Conservation (phyloP, 2,113 vertebrate genomes). For the Lophius piscatorius region DNA sequence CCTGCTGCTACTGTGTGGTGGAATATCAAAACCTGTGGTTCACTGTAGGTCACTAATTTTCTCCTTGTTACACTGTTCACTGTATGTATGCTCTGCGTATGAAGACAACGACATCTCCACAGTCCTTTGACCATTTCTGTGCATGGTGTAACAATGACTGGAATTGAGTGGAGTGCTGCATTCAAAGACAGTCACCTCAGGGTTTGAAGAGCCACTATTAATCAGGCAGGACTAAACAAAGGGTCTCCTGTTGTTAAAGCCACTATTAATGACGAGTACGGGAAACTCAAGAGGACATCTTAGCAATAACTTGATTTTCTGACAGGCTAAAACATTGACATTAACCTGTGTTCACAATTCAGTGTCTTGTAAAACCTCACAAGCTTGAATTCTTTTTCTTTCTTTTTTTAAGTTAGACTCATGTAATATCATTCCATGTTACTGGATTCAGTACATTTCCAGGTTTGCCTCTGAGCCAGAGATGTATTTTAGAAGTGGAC, state of each 20-base stretch:
- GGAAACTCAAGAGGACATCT: slow-evolving; percentile 59
- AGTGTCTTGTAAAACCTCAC: slow-evolving; percentile 71
- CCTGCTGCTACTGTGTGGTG: slow-evolving; percentile 77
- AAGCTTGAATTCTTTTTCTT: slow-evolving; percentile 59
- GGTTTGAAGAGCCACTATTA: slow-evolving; percentile 76
- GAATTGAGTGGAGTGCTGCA: slow-evolving; percentile 69
- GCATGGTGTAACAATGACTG: slow-evolving; percentile 76
- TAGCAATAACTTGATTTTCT: slow-evolving; percentile 74
- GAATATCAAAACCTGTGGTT: slow-evolving; percentile 74
- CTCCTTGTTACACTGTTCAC: slow-evolving; percentile 73
- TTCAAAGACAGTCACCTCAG: slow-evolving; percentile 72
- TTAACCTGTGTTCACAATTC: slow-evolving; percentile 62
- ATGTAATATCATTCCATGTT: slow-evolving; percentile 66
- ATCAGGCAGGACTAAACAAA: slow-evolving; percentile 49
- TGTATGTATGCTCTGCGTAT: slow-evolving; percentile 58
- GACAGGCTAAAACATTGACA: slow-evolving; percentile 50
- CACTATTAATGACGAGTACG: slow-evolving; percentile 63
- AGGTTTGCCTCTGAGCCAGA: slow-evolving; percentile 66
- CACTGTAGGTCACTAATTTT: slow-evolving; percentile 74
- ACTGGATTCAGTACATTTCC: slow-evolving; percentile 60
- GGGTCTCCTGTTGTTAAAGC: slow-evolving; percentile 64
- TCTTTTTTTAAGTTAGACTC: slow-evolving; percentile 40
- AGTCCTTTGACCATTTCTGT: slow-evolving; percentile 56
- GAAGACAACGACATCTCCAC: slow-evolving; percentile 60
- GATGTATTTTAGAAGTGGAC: slow-evolving; percentile 61